Percentiles rank a stretch among this genome's conserved stretches.
phyloP scores from a whole-genome alignment of 2,113 vertebrate species.

The Nyctereutes procyonoides region DNA sequence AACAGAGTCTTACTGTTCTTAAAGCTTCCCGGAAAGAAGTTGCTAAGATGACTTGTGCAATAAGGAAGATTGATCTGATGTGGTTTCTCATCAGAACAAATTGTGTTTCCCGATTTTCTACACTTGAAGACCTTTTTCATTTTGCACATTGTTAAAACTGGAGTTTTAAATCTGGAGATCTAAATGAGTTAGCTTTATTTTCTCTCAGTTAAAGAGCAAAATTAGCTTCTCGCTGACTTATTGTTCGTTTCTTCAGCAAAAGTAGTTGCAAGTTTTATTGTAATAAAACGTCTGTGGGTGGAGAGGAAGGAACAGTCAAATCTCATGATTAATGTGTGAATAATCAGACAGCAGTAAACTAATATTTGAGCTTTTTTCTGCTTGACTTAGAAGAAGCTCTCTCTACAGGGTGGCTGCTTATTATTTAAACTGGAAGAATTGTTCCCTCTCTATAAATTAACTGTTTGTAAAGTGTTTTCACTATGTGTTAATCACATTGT shows the following conservation, averaged over 20 bases:
- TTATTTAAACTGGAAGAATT: neutral
- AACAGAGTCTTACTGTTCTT: neutral
- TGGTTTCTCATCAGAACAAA: conserved; percentile 28
- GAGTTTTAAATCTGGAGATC: conserved; percentile 32
- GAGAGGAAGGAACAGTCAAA: neutral
- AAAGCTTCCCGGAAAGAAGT: neutral
- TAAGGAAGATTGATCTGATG: conserved; percentile 2
- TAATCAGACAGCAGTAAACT: neutral
- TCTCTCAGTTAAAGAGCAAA: neutral
- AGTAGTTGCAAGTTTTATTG: neutral
- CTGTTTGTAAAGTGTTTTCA: neutral
- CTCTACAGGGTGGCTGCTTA: neutral
- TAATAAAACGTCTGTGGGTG: neutral
- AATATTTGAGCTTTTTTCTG: neutral
- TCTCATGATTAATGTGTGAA: neutral
- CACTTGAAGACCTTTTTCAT: conserved; percentile 4
- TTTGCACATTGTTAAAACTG: neutral
- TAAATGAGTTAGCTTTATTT: neutral
- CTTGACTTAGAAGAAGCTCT: neutral
- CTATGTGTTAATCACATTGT: neutral
- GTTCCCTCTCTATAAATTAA: neutral
- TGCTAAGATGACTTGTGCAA: neutral
- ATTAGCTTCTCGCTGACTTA: neutral
- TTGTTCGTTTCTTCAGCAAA: conserved; percentile 24
- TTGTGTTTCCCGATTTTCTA: neutral